These are phyloP conservation scores for Falcaria lacertinaria DNA, from an alignment of 2,888 invertebrate genomes.

Conservation along the genomic window DNA sequence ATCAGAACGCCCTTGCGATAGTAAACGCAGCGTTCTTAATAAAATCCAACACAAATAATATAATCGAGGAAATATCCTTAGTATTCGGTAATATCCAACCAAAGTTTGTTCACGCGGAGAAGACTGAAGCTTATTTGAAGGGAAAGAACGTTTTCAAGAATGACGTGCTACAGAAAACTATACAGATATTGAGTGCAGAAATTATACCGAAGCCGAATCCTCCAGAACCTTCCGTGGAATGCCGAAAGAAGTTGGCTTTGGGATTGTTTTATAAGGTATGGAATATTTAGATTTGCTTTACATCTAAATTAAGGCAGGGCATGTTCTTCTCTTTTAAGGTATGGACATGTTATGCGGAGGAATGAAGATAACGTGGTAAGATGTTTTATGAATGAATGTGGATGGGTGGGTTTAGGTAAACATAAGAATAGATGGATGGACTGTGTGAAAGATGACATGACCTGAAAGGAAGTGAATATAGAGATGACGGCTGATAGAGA, in stretches of 20 bases:
- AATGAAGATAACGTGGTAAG: too few species aligned
- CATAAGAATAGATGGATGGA: too few species aligned
- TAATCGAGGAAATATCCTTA: conserved; percentile 67
- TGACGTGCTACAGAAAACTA: conserved; percentile 62
- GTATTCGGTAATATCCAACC: conserved; percentile 84
- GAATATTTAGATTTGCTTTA: too few species aligned
- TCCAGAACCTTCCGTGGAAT: conserved; percentile 83
- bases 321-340: too few species aligned
- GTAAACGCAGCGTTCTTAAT: conserved; percentile 87
- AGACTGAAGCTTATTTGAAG: conserved; percentile 75
- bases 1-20: conserved; percentile 87
- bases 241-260: conserved; percentile 84
- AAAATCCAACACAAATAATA: conserved; percentile 58
- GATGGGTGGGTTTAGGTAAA: too few species aligned
- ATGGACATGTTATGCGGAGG: too few species aligned
- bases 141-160: conserved; percentile 64
- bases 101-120: conserved; percentile 76
- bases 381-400: too few species aligned
- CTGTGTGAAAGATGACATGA: too few species aligned
- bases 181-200: conserved; percentile 78
- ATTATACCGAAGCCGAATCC: conserved; percentile 81
- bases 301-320: too few species aligned
- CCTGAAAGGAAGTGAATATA: too few species aligned
- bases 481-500: too few species aligned
- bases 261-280: conserved; percentile 89